A percentile compares a stretch with the other conserved stretches of the same genome.
Evolutionary conservation across 2,888 invertebrate species (phyloP).

Genomic region (Adelphocoris suturalis): DNA sequence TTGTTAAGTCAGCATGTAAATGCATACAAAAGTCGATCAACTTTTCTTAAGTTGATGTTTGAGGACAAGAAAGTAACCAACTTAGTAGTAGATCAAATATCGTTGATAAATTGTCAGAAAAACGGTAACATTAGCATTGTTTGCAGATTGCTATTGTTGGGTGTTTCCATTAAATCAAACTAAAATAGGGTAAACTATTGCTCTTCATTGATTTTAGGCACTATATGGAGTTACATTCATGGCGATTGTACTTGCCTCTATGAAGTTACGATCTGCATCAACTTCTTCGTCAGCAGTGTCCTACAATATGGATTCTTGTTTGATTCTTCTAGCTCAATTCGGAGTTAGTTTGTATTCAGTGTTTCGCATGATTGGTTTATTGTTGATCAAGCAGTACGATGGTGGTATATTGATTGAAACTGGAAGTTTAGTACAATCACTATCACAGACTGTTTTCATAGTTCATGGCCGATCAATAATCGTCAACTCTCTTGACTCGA

Average conservation of each 20-base stretch:
- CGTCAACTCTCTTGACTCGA: conserved; percentile 77
- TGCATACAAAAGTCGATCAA: no score
- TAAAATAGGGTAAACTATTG: no score
- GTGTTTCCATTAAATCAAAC: no score
- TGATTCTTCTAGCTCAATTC: conserved; percentile 91
- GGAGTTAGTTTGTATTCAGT: conserved; percentile 93
- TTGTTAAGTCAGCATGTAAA: no score
- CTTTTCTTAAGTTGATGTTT: no score
- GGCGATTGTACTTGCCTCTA: conserved; percentile 32
- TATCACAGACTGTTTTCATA: conserved; percentile 89
- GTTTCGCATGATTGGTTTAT: conserved; percentile 82
- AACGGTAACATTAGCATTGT: no score
- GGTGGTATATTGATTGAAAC: conserved; percentile 24
- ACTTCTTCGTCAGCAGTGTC: conserved; percentile 78
- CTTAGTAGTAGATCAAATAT: no score
- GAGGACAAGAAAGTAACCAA: no score
- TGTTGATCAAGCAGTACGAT: conserved; percentile 68
- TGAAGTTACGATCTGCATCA: conserved; percentile 38
- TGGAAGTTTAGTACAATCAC: conserved; percentile 85
- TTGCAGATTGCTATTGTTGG: no score
- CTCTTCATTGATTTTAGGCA: not conserved
- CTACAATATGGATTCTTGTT: conserved; percentile 84
- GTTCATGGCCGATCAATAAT: conserved; percentile 52
- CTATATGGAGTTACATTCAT: conserved; percentile 34
- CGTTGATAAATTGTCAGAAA: no score